Evolutionary conservation across 2,113 vertebrate genomes (phyloP).

Genomic region (Oplegnathus fasciatus): DNA sequence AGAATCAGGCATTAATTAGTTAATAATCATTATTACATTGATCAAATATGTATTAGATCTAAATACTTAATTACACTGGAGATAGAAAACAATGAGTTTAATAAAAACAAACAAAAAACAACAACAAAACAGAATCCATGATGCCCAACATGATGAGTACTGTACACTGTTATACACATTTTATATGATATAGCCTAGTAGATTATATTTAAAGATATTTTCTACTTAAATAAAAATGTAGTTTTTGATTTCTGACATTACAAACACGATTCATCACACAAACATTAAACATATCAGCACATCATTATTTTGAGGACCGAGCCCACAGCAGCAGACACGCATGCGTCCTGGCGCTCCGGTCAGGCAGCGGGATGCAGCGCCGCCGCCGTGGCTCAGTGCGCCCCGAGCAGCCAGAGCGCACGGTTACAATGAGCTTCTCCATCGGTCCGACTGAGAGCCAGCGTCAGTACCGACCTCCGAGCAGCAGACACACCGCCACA

Average conservation of each 20-base stretch:
- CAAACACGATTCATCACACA: no score
- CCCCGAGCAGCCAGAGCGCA: conserved; percentile 71
- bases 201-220: background rate
- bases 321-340: conserved; percentile 46
- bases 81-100: no score
- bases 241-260: background rate
- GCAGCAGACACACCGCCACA: conserved; percentile 76
- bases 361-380: conserved; percentile 50
- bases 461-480: conserved; percentile 76
- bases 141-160: no score
- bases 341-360: conserved; percentile 64
- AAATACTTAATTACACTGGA: no score
- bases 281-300: background rate
- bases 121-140: no score
- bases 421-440: conserved; percentile 77
- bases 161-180: no score
- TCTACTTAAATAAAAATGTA: background rate
- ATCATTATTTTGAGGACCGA: conserved; percentile 11
- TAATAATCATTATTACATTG: no score
- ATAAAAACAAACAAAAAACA: no score
- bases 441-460: conserved; percentile 80
- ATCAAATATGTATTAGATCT: no score
- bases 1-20: no score
- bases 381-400: conserved; percentile 68
- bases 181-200: no score